Percentiles rank a stretch among this genome's conserved stretches.
Conservation (phyloP, 2,797 vertebrate species). For the Delichon dasypus region DNA sequence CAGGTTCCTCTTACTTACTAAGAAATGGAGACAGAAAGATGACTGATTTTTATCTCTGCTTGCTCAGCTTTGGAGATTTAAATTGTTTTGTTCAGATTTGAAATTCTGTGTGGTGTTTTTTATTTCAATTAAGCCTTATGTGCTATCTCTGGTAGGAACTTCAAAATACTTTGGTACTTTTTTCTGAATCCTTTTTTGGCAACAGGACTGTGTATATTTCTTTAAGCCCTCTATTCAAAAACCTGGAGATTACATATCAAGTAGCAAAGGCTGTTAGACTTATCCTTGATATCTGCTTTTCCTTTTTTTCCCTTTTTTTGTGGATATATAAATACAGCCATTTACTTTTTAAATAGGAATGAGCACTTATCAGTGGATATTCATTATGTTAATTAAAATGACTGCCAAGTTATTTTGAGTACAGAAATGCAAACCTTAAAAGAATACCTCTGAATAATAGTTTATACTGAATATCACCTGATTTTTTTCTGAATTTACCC, state of each 20-base stretch:
- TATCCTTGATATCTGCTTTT: neutral
- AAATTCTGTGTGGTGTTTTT: rapidly evolving
- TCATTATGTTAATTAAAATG: neutral
- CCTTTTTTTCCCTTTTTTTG: neutral
- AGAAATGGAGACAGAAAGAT: neutral
- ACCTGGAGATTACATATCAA: neutral
- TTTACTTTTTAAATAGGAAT: neutral
- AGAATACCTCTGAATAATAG: neutral
- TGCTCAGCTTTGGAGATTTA: neutral
- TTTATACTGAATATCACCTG: neutral
- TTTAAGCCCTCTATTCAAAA: neutral
- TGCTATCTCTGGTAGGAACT: neutral
- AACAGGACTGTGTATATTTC: neutral
- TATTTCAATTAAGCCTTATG: neutral
- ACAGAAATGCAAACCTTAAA: neutral
- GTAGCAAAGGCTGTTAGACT: neutral
- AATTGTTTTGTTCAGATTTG: neutral
- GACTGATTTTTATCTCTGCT: neutral
- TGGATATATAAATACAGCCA: neutral
- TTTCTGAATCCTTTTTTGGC: neutral
- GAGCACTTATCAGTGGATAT: neutral
- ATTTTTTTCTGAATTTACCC: neutral
- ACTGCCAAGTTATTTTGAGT: neutral
- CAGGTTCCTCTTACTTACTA: neutral
- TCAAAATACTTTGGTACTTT: neutral